phyloP scores from a whole-genome alignment of 2,797 vertebrate species.

The Enteromius viviparus region DNA sequence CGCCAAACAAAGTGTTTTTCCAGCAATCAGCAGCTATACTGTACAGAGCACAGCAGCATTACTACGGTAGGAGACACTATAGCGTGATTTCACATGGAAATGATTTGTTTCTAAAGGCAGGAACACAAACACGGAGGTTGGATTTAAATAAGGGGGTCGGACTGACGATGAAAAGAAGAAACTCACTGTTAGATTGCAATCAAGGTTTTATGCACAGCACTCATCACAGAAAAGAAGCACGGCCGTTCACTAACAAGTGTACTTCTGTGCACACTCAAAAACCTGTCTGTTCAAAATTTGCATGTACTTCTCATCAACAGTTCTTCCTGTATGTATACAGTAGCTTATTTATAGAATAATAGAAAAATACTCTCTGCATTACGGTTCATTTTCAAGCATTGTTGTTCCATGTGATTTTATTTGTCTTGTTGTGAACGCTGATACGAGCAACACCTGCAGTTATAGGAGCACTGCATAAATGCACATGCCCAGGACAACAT shows the following conservation, averaged over 20 bases:
- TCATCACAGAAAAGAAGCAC: conserved; percentile 49
- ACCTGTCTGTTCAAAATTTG: background rate
- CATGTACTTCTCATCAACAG: background rate
- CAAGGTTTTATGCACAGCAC: conserved; percentile 48
- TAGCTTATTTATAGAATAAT: background rate
- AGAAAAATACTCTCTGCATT: background rate
- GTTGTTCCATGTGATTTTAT: no score
- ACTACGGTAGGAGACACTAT: conserved; percentile 15
- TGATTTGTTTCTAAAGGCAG: conserved; percentile 27
- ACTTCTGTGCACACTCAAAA: background rate
- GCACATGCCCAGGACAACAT: background rate
- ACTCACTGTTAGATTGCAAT: conserved; percentile 60
- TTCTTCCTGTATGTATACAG: background rate
- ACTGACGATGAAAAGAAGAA: conserved; percentile 48
- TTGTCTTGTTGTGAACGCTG: background rate
- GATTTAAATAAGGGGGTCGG: conserved; percentile 42
- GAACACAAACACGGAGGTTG: conserved; percentile 30
- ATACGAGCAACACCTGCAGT: background rate
- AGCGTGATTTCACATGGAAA: conserved; percentile 32
- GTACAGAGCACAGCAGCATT: conserved; percentile 29
- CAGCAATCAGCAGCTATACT: conserved; percentile 54
- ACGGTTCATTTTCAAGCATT: background rate
- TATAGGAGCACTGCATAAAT: background rate
- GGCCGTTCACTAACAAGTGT: conserved; percentile 40
- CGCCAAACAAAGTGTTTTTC: conserved; percentile 40